These are phyloP conservation scores for Herpailurus yagouaroundi DNA, from an alignment of 2,113 vertebrate species.

Conservation along the genomic window DNA sequence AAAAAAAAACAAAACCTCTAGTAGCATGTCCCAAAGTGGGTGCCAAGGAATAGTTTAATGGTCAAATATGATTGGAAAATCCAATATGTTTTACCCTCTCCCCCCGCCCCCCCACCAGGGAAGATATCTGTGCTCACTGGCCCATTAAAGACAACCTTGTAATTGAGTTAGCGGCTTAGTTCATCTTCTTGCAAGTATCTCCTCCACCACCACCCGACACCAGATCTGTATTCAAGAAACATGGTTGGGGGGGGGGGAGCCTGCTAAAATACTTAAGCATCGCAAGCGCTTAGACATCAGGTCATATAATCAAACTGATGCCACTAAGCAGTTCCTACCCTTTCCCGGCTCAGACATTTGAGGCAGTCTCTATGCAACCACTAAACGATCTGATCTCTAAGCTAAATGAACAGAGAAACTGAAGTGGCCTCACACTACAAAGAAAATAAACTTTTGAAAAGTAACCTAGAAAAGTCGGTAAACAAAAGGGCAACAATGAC, in stretches of 20 bases:
- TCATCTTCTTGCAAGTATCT: rapidly evolving
- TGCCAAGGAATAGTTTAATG: background rate
- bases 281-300: background rate
- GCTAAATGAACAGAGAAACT: background rate
- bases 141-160: background rate
- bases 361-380: background rate
- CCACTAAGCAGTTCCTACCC: background rate
- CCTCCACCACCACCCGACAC: background rate
- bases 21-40: background rate
- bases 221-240: background rate
- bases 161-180: background rate
- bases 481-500: background rate
- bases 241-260: background rate
- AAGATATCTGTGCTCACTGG: background rate
- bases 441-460: background rate
- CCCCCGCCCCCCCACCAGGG: too few species aligned
- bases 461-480: background rate
- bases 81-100: background rate
- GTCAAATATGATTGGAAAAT: background rate
- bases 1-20: conserved; percentile 6
- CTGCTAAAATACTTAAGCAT: background rate
- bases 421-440: background rate
- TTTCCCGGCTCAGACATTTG: background rate
- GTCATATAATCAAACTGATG: background rate
- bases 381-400: background rate